phyloP scores from a whole-genome alignment of 1,140 invertebrate genomes.

The Lepidostoma basale region DNA sequence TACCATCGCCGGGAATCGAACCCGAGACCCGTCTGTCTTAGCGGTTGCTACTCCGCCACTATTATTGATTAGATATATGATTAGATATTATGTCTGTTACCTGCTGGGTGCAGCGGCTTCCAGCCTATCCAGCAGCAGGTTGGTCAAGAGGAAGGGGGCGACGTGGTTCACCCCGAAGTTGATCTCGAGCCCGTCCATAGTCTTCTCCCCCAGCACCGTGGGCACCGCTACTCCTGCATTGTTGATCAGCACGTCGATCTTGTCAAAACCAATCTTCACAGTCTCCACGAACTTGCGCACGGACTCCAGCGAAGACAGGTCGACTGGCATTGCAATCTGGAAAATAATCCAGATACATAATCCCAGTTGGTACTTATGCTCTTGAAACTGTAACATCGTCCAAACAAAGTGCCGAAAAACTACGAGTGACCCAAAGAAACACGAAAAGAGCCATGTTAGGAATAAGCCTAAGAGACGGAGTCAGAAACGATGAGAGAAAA shows the following conservation, averaged over 20 bases:
- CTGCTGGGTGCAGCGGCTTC: conserved; percentile 63
- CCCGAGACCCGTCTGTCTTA: too few species aligned
- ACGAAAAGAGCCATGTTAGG: too few species aligned
- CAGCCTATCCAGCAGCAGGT: conserved; percentile 70
- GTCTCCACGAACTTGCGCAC: conserved; percentile 71
- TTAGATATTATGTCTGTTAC: conserved; percentile 43
- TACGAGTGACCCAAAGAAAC: too few species aligned
- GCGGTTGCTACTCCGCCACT: too few species aligned
- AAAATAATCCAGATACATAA: too few species aligned
- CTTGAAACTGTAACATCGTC: too few species aligned
- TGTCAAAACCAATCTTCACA: conserved; percentile 62
- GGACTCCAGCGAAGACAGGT: conserved; percentile 74
- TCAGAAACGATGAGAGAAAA: too few species aligned
- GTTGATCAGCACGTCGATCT: conserved; percentile 85
- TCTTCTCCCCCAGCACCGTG: conserved; percentile 57
- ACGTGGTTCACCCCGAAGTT: conserved; percentile 81
- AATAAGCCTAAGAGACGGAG: too few species aligned
- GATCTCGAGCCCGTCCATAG: conserved; percentile 80
- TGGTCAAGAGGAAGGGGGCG: conserved; percentile 85
- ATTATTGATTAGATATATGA: not conserved
- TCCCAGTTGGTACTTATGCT: too few species aligned
- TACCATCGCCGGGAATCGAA: too few species aligned
- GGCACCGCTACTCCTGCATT: conserved; percentile 85
- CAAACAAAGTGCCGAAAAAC: too few species aligned
- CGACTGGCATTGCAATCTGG: conserved; percentile 73